Conservation (phyloP, 2,797 vertebrate genomes). For the Enteromius afrohamiltoni region DNA sequence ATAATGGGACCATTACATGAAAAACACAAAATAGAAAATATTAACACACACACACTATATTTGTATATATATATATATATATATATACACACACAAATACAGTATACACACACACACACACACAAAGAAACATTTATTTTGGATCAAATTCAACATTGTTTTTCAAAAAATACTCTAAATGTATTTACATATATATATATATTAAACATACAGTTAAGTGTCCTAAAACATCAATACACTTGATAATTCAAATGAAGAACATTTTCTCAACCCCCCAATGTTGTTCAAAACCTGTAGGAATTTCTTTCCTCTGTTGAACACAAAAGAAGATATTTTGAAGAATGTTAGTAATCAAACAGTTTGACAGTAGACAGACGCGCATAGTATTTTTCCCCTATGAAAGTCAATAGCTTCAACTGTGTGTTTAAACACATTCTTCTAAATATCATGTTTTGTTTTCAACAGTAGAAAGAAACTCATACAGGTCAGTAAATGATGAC, state of each 20-base stretch:
- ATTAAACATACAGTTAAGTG: neutral
- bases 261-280: neutral
- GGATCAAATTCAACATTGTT: neutral
- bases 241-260: neutral
- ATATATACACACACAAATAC: no score
- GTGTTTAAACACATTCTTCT: no score
- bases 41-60: no score
- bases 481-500: neutral
- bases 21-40: no score
- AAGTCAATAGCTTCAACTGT: no score
- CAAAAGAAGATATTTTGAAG: neutral
- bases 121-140: no score
- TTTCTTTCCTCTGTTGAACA: neutral
- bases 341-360: neutral
- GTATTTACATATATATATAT: neutral
- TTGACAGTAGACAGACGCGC: neutral
- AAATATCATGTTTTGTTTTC: no score
- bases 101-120: no score
- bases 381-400: neutral
- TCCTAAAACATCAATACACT: neutral
- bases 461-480: neutral
- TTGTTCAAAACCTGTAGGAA: neutral
- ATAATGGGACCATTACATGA: no score
- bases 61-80: no score
- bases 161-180: neutral